phyloP scores from a whole-genome alignment of 2,797 vertebrate genomes.

The Cercopithecus petaurista region DNA sequence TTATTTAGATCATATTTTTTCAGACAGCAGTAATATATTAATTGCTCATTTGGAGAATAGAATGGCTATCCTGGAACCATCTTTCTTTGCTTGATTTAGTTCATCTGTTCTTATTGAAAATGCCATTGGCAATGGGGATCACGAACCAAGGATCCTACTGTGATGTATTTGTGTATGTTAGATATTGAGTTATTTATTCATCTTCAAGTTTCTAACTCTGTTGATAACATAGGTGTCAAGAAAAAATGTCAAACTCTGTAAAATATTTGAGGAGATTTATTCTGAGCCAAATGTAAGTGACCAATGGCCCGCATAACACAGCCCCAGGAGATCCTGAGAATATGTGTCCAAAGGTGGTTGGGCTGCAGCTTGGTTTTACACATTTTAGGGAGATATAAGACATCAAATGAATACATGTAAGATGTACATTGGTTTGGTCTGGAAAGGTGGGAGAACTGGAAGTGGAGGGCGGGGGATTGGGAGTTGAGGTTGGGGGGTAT shows the following conservation, averaged over 20 bases:
- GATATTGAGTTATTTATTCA: background rate
- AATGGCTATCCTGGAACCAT: slow-evolving; percentile 47
- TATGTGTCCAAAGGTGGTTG: background rate
- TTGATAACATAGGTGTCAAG: background rate
- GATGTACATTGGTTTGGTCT: background rate
- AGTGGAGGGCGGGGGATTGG: background rate
- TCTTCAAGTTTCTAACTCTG: slow-evolving; percentile 29
- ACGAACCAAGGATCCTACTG: background rate
- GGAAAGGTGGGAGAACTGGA: background rate
- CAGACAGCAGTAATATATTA: slow-evolving; percentile 65
- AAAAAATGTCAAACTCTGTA: background rate
- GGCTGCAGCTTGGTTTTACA: background rate
- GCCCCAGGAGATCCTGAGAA: background rate
- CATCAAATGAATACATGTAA: background rate
- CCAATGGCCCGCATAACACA: background rate
- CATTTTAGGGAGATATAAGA: background rate
- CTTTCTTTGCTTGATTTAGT: slow-evolving; percentile 48
- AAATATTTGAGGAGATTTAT: background rate
- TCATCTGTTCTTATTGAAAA: slow-evolving; percentile 6
- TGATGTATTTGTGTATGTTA: background rate
- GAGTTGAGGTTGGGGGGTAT: background rate
- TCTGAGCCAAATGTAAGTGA: background rate
- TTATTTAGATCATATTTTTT: slow-evolving; percentile 79
- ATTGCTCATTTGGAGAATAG: slow-evolving; percentile 58
- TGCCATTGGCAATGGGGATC: background rate